These are phyloP conservation scores for Tachystola acroxantha DNA, from an alignment of 2,888 invertebrate genomes.

Conservation along the genomic window DNA sequence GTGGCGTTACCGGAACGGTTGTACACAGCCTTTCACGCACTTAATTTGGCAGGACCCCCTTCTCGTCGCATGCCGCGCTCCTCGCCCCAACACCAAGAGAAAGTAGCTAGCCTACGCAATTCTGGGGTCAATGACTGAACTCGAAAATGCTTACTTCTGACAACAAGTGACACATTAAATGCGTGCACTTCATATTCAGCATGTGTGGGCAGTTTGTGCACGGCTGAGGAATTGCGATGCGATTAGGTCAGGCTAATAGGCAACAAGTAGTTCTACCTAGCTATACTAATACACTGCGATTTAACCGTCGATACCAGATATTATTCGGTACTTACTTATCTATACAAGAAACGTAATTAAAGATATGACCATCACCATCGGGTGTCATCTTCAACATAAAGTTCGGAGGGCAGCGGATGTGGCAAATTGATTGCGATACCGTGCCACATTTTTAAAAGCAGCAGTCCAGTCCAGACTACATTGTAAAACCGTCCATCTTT, in stretches of 20 bases:
- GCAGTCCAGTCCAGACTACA: too few species aligned
- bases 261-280: constrained; percentile 29
- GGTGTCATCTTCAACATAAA: too few species aligned
- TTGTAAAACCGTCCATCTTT: too few species aligned
- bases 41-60: constrained; percentile 75
- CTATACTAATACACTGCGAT: background rate
- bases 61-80: constrained; percentile 47
- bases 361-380: too few species aligned
- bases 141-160: constrained; percentile 73
- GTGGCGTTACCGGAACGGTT: constrained; percentile 46
- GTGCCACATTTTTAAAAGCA: too few species aligned
- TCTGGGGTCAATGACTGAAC: constrained; percentile 73
- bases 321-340: too few species aligned
- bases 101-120: constrained; percentile 78
- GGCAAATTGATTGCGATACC: too few species aligned
- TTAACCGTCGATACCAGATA: too few species aligned
- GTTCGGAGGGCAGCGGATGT: too few species aligned
- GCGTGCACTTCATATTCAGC: constrained; percentile 70
- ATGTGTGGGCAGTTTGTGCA: constrained; percentile 70
- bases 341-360: too few species aligned
- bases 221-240: constrained; percentile 53
- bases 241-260: constrained; percentile 56
- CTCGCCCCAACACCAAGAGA: constrained; percentile 62
- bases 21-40: constrained; percentile 74
- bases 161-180: constrained; percentile 74